These are phyloP conservation scores for Carposina sasakii DNA, from an alignment of 1,140 invertebrate species.

Conservation along the genomic window DNA sequence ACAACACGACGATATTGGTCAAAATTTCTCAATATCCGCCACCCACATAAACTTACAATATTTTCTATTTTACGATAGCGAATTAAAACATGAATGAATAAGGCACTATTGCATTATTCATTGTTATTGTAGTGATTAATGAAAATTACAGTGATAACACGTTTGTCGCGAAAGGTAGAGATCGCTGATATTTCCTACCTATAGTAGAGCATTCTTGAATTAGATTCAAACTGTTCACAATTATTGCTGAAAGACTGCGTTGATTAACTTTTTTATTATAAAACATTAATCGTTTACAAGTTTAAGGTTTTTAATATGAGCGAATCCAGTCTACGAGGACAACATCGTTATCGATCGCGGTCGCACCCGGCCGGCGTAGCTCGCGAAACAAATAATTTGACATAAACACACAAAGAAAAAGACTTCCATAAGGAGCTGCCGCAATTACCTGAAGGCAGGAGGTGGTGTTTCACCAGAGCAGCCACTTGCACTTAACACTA, in stretches of 20 bases:
- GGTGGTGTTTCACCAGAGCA: constrained; percentile 40
- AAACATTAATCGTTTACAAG: no score
- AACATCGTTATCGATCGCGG: constrained; percentile 65
- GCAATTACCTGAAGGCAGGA: constrained; percentile 45
- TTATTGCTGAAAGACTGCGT: no score
- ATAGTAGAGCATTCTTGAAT: no score
- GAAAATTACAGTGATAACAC: no score
- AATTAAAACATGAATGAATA: no score
- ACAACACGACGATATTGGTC: no score
- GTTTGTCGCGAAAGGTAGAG: no score
- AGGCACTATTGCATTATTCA: no score
- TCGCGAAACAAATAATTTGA: constrained; percentile 37
- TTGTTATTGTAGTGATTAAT: no score
- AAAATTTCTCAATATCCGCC: constrained; percentile 30
- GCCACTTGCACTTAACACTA: constrained; percentile 59
- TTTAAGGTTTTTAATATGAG: constrained; percentile 7
- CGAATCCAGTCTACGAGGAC: constrained; percentile 50
- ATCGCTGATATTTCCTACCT: no score
- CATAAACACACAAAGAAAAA: constrained; percentile 30
- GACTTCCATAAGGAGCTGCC: constrained; percentile 8
- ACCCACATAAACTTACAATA: constrained; percentile 27
- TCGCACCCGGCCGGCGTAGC: constrained; percentile 43
- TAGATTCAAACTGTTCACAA: no score
- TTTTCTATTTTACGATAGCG: constrained; percentile 25
- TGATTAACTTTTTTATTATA: no score